These are phyloP conservation scores for Microtus pennsylvanicus DNA, from an alignment of 2,113 vertebrate genomes.

Conservation along the genomic window DNA sequence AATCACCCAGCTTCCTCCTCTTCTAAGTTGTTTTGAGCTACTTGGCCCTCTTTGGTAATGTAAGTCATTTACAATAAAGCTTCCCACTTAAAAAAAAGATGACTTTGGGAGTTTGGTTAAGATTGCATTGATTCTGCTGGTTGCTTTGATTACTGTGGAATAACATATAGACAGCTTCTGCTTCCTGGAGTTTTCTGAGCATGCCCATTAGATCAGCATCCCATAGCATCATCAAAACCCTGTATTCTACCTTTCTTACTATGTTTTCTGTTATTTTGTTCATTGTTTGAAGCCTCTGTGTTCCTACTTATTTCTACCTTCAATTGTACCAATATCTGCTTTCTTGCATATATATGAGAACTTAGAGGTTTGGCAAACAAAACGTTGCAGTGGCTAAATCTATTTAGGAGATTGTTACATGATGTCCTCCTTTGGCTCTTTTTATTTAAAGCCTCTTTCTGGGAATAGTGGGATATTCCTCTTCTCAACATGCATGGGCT, in stretches of 20 bases:
- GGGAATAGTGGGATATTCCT: neutral
- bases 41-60: neutral
- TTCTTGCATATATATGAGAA: neutral
- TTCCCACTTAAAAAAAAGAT: neutral
- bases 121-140: neutral
- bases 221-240: neutral
- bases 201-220: neutral
- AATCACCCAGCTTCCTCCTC: neutral
- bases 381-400: neutral
- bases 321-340: neutral
- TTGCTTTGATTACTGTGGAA: neutral
- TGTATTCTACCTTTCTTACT: neutral
- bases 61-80: neutral
- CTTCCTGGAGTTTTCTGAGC: neutral
- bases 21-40: neutral
- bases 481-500: neutral
- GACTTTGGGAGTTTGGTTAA: neutral
- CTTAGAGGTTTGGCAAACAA: neutral
- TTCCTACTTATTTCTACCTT: neutral
- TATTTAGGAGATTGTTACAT: neutral
- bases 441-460: neutral
- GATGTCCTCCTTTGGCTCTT: too few species aligned
- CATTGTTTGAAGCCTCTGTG: neutral
- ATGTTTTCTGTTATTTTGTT: neutral
- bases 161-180: neutral